These are phyloP conservation scores for Chrysolina oricalcia DNA, from an alignment of 2,888 invertebrate species.

Conservation along the genomic window DNA sequence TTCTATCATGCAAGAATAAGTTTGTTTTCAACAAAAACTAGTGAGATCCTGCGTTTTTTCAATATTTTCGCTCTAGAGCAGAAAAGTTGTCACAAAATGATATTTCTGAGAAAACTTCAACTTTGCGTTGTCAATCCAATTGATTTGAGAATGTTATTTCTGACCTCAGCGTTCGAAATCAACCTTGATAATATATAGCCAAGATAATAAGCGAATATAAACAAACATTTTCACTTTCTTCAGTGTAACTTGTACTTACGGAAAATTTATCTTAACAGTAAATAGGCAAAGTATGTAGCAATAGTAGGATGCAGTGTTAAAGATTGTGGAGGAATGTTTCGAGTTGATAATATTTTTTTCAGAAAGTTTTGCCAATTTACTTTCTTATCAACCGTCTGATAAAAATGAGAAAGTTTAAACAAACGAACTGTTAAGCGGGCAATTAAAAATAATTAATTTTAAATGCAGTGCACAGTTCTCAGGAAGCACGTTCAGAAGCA, in stretches of 20 bases:
- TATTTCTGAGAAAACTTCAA: too few species aligned
- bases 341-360: slow-evolving; percentile 42
- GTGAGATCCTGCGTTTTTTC: too few species aligned
- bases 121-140: too few species aligned
- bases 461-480: not conserved
- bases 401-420: slow-evolving; percentile 39
- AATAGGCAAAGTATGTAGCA: slow-evolving; percentile 49
- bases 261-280: slow-evolving; percentile 45
- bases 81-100: too few species aligned
- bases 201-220: not conserved
- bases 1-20: too few species aligned
- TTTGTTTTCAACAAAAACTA: too few species aligned
- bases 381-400: slow-evolving; percentile 28
- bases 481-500: not conserved
- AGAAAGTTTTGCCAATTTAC: slow-evolving; percentile 39
- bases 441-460: slow-evolving; percentile 32
- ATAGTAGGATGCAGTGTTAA: slow-evolving; percentile 45
- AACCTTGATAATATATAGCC: too few species aligned
- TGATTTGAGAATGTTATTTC: too few species aligned
- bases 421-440: slow-evolving; percentile 25
- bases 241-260: slow-evolving; percentile 28
- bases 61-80: too few species aligned
- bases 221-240: slow-evolving; percentile 31
- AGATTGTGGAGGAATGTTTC: slow-evolving; percentile 52
- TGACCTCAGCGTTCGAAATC: too few species aligned